Base-by-base conservation (phyloP, 2,113 vertebrate species). In the Oryzias celebensis region DNA sequence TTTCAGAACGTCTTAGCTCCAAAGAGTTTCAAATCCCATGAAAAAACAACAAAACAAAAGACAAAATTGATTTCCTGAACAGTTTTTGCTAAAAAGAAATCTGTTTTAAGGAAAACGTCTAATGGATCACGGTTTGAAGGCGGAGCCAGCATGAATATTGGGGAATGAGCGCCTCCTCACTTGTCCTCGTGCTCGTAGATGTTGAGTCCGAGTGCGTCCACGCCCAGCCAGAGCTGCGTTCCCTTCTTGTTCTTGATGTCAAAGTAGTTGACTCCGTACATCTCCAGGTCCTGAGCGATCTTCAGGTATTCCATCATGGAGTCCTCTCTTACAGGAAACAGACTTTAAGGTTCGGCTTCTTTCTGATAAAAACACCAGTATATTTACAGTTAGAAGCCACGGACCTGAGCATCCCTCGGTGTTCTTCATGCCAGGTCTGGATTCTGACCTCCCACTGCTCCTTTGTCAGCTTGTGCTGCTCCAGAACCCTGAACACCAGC, bases 161-260 rank as follows among this genome's bases (percentile, higher is more conserved):
- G 14, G 22, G 14, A 20, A 46, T 15, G 10, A 20, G 20, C 20
- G 20, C n/a, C 22, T 4, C 4, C 93, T 94, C 91, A 98, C 96
- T 98, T 98, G 92, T 98, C 96, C 73, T 95, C 95, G 0, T 96
- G 94, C 58, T 98, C 96, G 68, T 98, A 98, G 88, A 98, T 98
- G 92, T 98, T 98, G 75, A 98, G 93, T 50, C 97, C 97, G 62
- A 98, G 92, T 49, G 97, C 95, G 62, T 98, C 97, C 60, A 98
- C 96, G 4, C 97, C 97, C 65, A 98, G 91, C 96, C 96, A 98
- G 53, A 98, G 89, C 81, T 98, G 95, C 20, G 97, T 98, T 78
- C 96, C 95, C 81, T 98, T 98, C 87, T 98, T 98, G 90, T 98
- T 98, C 85, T 98, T 98, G 87, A 98, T 98, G 91, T 98, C 96